A percentile compares a stretch with the other conserved stretches of the same genome.
phyloP scores from a whole-genome alignment of 2,888 invertebrate species.

The Phlogophora meticulosa region DNA sequence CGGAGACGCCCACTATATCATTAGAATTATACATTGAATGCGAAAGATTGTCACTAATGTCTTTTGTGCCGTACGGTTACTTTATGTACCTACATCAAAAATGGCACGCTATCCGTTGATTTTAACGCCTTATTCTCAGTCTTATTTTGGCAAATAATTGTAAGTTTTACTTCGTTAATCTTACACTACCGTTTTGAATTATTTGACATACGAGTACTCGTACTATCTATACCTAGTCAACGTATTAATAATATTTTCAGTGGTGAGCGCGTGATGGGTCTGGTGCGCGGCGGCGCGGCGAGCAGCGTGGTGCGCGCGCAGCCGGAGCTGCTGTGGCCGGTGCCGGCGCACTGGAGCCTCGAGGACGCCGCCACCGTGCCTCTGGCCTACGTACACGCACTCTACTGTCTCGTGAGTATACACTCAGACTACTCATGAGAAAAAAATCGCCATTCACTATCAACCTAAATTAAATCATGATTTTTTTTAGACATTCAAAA shows the following conservation, averaged over 20 bases:
- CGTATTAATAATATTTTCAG: constrained; percentile 65
- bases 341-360: constrained; percentile 93
- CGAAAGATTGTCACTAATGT: too few relatives aligned
- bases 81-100: too few relatives aligned
- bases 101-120: too few relatives aligned
- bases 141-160: too few relatives aligned
- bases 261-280: constrained; percentile 92
- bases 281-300: constrained; percentile 88
- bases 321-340: constrained; percentile 91
- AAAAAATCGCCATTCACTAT: not conserved
- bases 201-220: not conserved
- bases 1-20: too few relatives aligned
- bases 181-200: too few relatives aligned
- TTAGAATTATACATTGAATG: too few relatives aligned
- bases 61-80: too few relatives aligned
- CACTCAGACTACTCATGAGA: not conserved
- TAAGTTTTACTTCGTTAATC: too few relatives aligned
- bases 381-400: constrained; percentile 92
- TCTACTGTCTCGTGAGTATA: constrained; percentile 72
- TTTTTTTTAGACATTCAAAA: constrained; percentile 42
- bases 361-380: constrained; percentile 95
- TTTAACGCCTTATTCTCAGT: too few relatives aligned
- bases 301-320: constrained; percentile 90
- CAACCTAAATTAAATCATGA: not conserved
- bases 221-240: too few relatives aligned